phyloP scores from a whole-genome alignment of 1,140 invertebrate genomes.

The Pinna nobilis region DNA sequence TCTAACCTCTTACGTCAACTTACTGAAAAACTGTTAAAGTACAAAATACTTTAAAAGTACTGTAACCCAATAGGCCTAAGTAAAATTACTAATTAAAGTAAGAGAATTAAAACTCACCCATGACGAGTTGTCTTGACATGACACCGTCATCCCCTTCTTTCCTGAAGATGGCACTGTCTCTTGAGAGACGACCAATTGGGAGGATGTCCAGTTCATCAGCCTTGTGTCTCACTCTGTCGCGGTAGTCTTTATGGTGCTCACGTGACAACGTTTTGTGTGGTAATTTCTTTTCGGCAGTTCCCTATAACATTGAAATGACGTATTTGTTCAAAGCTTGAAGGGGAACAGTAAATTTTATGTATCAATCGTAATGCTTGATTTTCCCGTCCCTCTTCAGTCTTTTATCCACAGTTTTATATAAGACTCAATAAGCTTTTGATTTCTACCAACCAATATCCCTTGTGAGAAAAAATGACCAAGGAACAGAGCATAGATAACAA shows the following conservation, averaged over 20 bases:
- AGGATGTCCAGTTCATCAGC: constrained; percentile 67
- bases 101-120: constrained; percentile 59
- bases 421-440: too few species aligned
- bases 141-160: constrained; percentile 68
- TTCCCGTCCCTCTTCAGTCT: too few species aligned
- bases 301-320: constrained; percentile 46
- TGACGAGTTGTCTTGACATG: constrained; percentile 66
- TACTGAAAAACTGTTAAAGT: too few species aligned
- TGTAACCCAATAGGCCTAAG: too few species aligned
- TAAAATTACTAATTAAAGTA: neutral
- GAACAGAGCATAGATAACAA: too few species aligned
- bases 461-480: too few species aligned
- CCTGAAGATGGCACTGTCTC: constrained; percentile 71
- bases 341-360: neutral
- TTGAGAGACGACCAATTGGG: constrained; percentile 70
- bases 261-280: constrained; percentile 80
- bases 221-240: constrained; percentile 89
- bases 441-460: too few species aligned
- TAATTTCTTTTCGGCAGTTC: constrained; percentile 58
- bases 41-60: too few species aligned
- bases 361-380: too few species aligned
- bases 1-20: too few species aligned
- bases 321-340: neutral
- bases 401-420: too few species aligned
- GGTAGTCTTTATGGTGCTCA: constrained; percentile 89